Base-by-base conservation (phyloP, 2,797 vertebrate genomes). In the Semotilus atromaculatus region DNA sequence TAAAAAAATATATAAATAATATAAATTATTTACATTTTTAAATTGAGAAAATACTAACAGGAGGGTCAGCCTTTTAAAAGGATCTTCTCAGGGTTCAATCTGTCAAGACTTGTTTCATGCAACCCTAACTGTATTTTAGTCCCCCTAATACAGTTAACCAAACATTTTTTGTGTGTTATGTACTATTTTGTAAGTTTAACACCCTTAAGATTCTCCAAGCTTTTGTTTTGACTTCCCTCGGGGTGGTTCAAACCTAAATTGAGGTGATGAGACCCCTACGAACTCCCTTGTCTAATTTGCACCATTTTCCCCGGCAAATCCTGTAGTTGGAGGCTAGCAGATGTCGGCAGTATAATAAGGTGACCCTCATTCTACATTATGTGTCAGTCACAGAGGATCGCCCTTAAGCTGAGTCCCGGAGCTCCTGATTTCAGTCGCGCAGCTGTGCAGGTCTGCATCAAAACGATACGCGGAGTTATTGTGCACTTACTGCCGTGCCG, bases 291-390 rank as follows among this genome's bases (percentile, higher is more conserved):
- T 66, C 60, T 66, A 23, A 79, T 79, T 79, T 79, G 38, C 10
- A 45, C 58, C 16, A 1, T 66, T 62, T 64, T 58, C 58, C 29
- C 66, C 45, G 81, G 34, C 38, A 51, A 80, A 68, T 81, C 60
- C 60, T 14, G 21, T 21, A 51, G 40, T 60, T 29, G 7, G 34
- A 40, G 51, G 18, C 45, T 40, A 55, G 58, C 75, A 58, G 77
- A 66, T 81, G 81, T 62, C 36, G 18, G 23, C 43, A 34, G 16
- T 77, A 71, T 84, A 85, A 82, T 76, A 85, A 82, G 79, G 79
- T 87, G 79, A 87, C 82, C 86, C 71, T 80, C 73, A 43, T 80
- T 80, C n/a, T 34, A 48, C 78, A 73, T 51, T 36, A 80, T 76
- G 83, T 70, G 86, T 76, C 53, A 73, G 82, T 62, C 14, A 62